These are phyloP conservation scores for Cabera pusaria DNA, from an alignment of 2,888 invertebrate species.

Conservation along the genomic window DNA sequence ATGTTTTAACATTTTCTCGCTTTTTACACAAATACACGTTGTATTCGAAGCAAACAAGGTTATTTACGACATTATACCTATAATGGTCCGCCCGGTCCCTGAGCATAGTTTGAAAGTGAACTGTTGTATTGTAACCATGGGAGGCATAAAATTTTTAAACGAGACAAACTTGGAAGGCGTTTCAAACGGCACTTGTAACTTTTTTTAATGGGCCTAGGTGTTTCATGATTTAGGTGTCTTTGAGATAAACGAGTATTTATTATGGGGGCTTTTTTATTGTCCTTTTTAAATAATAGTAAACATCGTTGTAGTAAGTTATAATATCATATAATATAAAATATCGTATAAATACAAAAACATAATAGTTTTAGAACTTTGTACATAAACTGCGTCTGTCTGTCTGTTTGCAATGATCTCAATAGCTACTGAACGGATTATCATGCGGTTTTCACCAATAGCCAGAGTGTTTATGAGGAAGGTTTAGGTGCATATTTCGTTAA, in stretches of 20 bases:
- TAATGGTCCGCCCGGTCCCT: conserved; percentile 60
- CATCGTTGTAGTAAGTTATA: too few species aligned
- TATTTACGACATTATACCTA: conserved; percentile 69
- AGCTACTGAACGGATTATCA: too few species aligned
- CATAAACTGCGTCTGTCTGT: too few species aligned
- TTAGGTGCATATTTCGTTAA: too few species aligned
- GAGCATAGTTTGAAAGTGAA: conserved; percentile 62
- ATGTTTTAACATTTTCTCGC: conserved; percentile 3
- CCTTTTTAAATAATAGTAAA: too few species aligned
- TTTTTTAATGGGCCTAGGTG: conserved; percentile 43
- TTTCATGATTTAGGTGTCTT: conserved; percentile 36
- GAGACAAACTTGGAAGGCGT: conserved; percentile 55
- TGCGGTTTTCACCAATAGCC: too few species aligned
- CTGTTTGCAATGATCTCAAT: too few species aligned
- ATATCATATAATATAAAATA: too few species aligned
- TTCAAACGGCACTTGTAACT: conserved; percentile 48
- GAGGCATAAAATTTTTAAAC: conserved; percentile 72
- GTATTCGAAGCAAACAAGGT: conserved; percentile 50
- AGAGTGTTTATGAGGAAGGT: too few species aligned
- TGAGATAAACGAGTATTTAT: conserved; percentile 20
- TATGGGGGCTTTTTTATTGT: conserved; percentile 1
- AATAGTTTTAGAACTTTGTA: too few species aligned
- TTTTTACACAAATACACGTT: conserved; percentile 47
- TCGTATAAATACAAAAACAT: too few species aligned
- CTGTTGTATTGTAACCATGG: conserved; percentile 70